These are phyloP conservation scores for Calosoma granatense DNA, from an alignment of 1,140 invertebrate species.

Conservation along the genomic window DNA sequence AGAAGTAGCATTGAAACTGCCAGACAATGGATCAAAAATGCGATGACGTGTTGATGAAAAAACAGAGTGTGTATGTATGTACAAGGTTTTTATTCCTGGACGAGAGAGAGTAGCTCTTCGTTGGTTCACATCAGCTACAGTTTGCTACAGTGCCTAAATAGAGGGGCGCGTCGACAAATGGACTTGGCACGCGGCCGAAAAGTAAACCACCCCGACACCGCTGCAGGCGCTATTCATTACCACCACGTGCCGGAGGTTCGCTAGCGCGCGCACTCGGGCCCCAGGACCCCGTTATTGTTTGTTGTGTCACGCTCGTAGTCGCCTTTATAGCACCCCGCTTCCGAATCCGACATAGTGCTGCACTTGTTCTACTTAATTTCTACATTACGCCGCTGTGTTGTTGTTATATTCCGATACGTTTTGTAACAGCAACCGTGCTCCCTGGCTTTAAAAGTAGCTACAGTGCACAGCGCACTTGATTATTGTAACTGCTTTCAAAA, in stretches of 20 bases:
- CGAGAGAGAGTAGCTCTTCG: neutral
- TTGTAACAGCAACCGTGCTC: neutral
- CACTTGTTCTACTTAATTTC: constrained; percentile 4
- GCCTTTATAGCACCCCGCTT: neutral
- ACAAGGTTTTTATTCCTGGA: no score
- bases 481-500: no score
- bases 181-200: constrained; percentile 2
- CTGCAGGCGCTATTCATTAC: neutral
- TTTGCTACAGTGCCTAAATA: neutral
- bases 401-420: neutral
- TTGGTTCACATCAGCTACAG: neutral
- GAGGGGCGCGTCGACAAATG: constrained; percentile 4
- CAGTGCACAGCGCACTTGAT: no score
- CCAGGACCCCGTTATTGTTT: constrained; percentile 4
- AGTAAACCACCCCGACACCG: neutral
- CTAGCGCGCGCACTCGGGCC: no score
- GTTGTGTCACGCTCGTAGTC: neutral
- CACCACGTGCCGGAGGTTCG: neutral
- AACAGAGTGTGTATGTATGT: no score
- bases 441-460: neutral
- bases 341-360: neutral
- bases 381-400: constrained; percentile 1
- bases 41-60: neutral
- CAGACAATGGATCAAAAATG: neutral
- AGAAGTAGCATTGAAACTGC: neutral